Base-by-base conservation (phyloP, 2,888 invertebrate species). In the Phaedon cochleariae region DNA sequence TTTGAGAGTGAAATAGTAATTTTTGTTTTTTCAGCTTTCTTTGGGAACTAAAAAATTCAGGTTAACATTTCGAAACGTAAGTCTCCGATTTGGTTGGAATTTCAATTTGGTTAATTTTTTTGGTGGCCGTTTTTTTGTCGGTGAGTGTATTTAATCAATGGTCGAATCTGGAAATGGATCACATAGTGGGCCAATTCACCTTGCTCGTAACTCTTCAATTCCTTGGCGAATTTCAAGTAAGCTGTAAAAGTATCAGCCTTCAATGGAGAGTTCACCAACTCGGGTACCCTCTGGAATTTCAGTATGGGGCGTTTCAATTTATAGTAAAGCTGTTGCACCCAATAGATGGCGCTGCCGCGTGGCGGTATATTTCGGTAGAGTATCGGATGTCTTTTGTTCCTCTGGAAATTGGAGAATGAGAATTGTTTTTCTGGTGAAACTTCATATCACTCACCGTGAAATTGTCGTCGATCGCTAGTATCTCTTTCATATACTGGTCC, bases 401-500 rank as follows among this genome's bases (percentile, higher is more conserved):
- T 87, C 91, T 91, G 78, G 76, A 70, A 72, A 51, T 48, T 9
- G 55, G 53, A 60, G 18, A 53, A 66, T 45, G 53, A 46, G 61
- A 51, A 34, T 34, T 2, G 4, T 34, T 34, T 5, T 34, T 34
- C 31, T n/a, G n/a, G n/a, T n/a, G n/a, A n/a, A n/a, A n/a, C n/a
- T n/a, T n/a, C n/a, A n/a, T n/a, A n/a, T n/a, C 6, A 57, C 83
- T 81, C 79, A 92, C 93, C 80, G 88, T 87, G 78, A 91, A 94
- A 63, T 88, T 88, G 71, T 87, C 88, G 78, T 91, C 93, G 48
- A 94, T 87, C 2, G 85, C 83, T 15, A 88, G 87, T 54, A 96
- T 90, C 85, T 97, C 96, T 72, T 92, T 92, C 59, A 90, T 90
- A 77, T 95, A 96, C 80, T 94, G 95, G 53, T 91, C 87, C 85